Conservation (phyloP, 2,888 invertebrate species). For the Amorpha juglandis region DNA sequence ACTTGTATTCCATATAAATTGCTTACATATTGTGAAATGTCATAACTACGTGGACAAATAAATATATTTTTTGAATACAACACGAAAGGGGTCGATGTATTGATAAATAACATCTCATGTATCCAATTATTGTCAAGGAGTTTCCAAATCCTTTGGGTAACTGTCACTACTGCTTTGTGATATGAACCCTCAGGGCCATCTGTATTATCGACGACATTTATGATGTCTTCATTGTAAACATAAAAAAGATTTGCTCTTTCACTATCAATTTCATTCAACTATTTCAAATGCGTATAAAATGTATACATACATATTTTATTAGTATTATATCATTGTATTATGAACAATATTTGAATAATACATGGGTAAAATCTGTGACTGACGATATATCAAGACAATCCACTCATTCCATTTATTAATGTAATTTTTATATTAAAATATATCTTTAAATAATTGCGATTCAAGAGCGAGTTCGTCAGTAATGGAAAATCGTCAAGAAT, state of each 20-base stretch:
- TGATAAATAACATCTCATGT: slow-evolving; percentile 63
- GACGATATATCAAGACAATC: too few species aligned
- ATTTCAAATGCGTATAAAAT: neutral
- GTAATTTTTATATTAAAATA: too few species aligned
- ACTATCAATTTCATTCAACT: slow-evolving; percentile 2
- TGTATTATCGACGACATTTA: slow-evolving; percentile 33
- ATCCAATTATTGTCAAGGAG: slow-evolving; percentile 74
- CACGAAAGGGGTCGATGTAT: slow-evolving; percentile 36
- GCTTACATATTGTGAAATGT: neutral
- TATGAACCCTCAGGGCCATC: slow-evolving; percentile 46
- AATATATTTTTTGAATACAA: slow-evolving; percentile 20
- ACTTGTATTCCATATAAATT: neutral
- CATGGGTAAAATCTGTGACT: too few species aligned
- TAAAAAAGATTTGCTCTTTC: slow-evolving; percentile 18
- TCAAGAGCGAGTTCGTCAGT: neutral
- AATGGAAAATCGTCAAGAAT: neutral
- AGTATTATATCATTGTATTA: too few species aligned
- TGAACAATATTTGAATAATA: neutral
- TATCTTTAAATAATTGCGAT: neutral
- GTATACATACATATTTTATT: too few species aligned
- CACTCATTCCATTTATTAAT: too few species aligned
- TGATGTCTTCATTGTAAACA: slow-evolving; percentile 20
- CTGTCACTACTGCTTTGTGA: slow-evolving; percentile 58
- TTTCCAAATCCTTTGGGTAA: slow-evolving; percentile 53
- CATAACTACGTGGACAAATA: slow-evolving; percentile 6